Evolutionary conservation across 2,113 vertebrate species (phyloP).

Genomic region (Coptodon rendalli): DNA sequence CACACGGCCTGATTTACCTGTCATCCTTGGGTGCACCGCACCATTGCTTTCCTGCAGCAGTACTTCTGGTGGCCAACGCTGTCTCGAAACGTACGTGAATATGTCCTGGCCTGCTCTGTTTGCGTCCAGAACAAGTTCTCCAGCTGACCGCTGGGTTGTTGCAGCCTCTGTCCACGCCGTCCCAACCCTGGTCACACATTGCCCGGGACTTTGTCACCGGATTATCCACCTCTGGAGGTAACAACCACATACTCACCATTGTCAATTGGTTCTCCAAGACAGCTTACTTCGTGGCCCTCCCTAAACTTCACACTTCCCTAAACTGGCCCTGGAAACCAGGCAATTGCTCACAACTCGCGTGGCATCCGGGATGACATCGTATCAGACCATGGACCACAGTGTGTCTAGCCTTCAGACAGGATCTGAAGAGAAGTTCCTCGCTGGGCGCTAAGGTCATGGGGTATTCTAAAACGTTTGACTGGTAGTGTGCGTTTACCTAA

Average conservation of each 20-base stretch:
- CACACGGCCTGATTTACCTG: not conserved
- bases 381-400: not conserved
- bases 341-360: not conserved
- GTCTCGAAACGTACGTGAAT: not conserved
- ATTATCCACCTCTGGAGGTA: not conserved
- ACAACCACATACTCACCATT: not conserved
- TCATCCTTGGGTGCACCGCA: rapidly evolving
- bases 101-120: not conserved
- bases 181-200: not conserved
- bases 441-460: not conserved
- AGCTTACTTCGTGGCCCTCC: not conserved
- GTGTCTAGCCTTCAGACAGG: not conserved
- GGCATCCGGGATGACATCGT: not conserved
- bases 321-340: not conserved
- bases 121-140: not conserved
- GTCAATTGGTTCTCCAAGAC: not conserved
- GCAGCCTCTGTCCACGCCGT: not conserved
- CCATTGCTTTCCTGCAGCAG: not conserved
- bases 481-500: not conserved
- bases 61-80: not conserved
- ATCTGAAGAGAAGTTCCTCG: not conserved
- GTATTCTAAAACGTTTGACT: not conserved
- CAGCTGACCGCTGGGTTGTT: not conserved
- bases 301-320: not conserved
- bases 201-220: not conserved